A percentile compares a stretch with the other conserved stretches of the same genome.
These are phyloP conservation scores for Lanistes nyassanus DNA, from an alignment of 1,140 invertebrate genomes.

Conservation along the genomic window DNA sequence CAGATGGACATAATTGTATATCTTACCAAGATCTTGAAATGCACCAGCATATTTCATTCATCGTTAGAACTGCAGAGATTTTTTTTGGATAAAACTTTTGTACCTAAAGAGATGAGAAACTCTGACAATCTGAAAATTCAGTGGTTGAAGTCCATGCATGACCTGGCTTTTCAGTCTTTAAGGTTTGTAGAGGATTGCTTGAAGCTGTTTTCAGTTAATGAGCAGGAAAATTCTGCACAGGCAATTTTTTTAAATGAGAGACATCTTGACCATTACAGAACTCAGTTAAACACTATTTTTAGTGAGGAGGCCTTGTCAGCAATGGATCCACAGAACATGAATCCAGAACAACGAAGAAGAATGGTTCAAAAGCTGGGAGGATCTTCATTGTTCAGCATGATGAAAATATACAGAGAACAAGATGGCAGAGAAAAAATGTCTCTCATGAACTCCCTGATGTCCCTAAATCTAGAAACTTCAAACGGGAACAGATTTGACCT, in stretches of 20 bases:
- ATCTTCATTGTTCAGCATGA: slow-evolving; percentile 14
- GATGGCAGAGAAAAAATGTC: neutral
- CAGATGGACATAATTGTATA: slow-evolving; percentile 34
- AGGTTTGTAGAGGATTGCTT: slow-evolving; percentile 16
- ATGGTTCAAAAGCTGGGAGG: slow-evolving; percentile 11
- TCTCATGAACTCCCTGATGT: neutral
- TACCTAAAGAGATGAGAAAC: no score
- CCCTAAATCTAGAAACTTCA: slow-evolving; percentile 11
- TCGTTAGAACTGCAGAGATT: slow-evolving; percentile 30
- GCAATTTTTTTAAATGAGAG: neutral
- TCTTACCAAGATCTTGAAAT: slow-evolving; percentile 30
- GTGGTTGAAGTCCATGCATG: slow-evolving; percentile 30
- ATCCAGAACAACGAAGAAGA: slow-evolving; percentile 7
- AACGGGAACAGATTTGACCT: neutral
- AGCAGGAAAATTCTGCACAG: neutral
- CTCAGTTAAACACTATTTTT: slow-evolving; percentile 4
- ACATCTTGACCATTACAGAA: slow-evolving; percentile 13
- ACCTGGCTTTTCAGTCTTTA: slow-evolving; percentile 21
- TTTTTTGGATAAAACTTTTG: slow-evolving; percentile 21
- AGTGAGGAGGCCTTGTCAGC: neutral
- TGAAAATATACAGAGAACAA: neutral
- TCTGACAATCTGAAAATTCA: neutral
- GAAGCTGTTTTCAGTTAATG: neutral
- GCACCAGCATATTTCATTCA: slow-evolving; percentile 10
- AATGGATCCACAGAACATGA: neutral